These are phyloP conservation scores for Noturus placidus DNA, from an alignment of 2,113 vertebrate species.

Conservation along the genomic window DNA sequence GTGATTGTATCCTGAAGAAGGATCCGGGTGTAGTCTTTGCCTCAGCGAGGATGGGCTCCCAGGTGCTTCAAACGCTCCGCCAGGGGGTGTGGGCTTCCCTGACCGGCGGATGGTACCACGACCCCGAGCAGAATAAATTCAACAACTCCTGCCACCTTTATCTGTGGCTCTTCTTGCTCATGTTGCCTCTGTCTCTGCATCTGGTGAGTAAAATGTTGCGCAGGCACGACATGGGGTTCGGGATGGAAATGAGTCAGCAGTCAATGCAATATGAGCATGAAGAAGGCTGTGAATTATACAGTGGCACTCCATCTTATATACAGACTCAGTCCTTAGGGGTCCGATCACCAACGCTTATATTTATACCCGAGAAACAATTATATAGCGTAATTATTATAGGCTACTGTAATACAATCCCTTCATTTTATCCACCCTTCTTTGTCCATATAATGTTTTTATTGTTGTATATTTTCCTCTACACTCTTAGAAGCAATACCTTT, in stretches of 20 bases:
- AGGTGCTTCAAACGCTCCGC: conserved; percentile 85
- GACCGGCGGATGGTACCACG: conserved; percentile 94
- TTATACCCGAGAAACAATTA: background rate
- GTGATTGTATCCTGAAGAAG: conserved; percentile 50
- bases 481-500: background rate
- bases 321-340: background rate
- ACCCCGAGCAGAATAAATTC: conserved; percentile 94
- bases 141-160: conserved; percentile 96
- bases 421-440: background rate
- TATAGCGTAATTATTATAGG: background rate
- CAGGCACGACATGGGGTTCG: conserved; percentile 4
- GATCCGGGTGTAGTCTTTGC: conserved; percentile 64
- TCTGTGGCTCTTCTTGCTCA: conserved; percentile 91
- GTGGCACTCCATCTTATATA: background rate
- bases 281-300: background rate
- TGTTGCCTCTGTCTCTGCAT: conserved; percentile 88
- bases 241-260: conserved; percentile 25
- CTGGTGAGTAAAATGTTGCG: conserved; percentile 79
- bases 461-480: background rate
- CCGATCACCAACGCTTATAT: background rate
- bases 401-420: background rate
- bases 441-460: background rate
- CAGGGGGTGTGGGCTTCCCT: conserved; percentile 95
- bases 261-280: background rate
- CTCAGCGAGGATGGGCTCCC: conserved; percentile 80